Evolutionary conservation across 2,888 invertebrate genomes (phyloP), one percentile per base, ranked within the genome.

Genomic region (Lasioglossum pauxillum): DNA sequence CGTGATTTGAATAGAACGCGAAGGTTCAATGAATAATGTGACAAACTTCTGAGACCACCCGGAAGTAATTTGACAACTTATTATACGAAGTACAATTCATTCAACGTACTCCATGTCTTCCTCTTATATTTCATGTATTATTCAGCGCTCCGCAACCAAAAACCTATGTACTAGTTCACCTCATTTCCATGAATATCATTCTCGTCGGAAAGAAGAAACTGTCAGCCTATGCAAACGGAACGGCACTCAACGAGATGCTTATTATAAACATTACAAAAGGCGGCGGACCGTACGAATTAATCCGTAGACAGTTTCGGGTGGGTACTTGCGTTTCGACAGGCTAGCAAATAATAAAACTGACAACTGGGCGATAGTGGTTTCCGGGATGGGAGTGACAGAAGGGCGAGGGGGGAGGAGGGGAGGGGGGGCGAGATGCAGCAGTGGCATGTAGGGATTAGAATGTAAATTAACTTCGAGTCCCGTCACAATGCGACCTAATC

Each of bases 401-500:
- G 41, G n/a, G 41, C 5, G 31, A 46, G 44, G 23, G 23, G n/a
- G 44, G 23, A 10, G n/a, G 4, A 5, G 35, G 35, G 35, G 5
- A 41, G 35, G 10, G n/a, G 10, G n/a, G 27, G 35, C 67, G 38
- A 77, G 80, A 75, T 73, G 41, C 78, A 81, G 69, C 73, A 73
- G 84, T 84, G 83, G 80, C 81, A 74, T 80, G 77, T 74, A 78
- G 84, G 91, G 92, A 94, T 94, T 94, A 94, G 92, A 93, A 94
- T 94, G 93, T 92, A 93, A 94, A 94, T 93, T 93, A 93, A 92
- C 89, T 90, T 89, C 78, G 88, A 93, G 90, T 80, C 85, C 88
- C 89, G 91, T 91, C 92, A 93, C 93, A 93, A 93, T 93, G 92
- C 90, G 88, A 88, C 91, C 91, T 94, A 94, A 94, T 94, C 93